Percentiles rank a stretch among this genome's conserved stretches.
These are phyloP conservation scores for Galemys pyrenaicus DNA, from an alignment of 2,113 vertebrate species.

Conservation along the genomic window DNA sequence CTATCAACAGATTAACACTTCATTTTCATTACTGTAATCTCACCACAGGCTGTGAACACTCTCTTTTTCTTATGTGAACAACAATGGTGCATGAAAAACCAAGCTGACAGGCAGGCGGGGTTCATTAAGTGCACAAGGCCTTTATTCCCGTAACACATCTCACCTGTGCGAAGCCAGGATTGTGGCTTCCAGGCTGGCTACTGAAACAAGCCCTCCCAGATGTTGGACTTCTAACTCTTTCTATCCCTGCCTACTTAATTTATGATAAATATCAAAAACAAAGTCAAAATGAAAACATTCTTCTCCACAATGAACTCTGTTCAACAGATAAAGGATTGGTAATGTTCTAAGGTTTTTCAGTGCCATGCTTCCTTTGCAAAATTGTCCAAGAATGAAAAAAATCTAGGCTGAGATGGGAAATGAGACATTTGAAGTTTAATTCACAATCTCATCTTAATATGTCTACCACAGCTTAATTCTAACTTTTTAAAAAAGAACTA, in stretches of 20 bases:
- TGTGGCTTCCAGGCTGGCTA: constrained; percentile 74
- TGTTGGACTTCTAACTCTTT: constrained; percentile 40
- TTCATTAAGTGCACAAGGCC: constrained; percentile 73
- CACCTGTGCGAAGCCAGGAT: constrained; percentile 76
- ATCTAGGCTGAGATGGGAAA: background rate
- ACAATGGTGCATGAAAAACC: constrained; percentile 73
- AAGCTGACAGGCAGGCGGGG: constrained; percentile 68
- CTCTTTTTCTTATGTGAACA: constrained; percentile 75
- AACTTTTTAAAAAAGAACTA: background rate
- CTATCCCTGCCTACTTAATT: constrained; percentile 5
- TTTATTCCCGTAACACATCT: constrained; percentile 74
- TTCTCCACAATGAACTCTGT: background rate
- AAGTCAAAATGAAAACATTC: constrained; percentile 13
- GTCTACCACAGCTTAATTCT: constrained; percentile 28
- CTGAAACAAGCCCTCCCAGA: constrained; percentile 77
- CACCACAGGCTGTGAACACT: constrained; percentile 67
- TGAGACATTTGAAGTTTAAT: background rate
- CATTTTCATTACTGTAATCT: constrained; percentile 79
- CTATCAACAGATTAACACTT: constrained; percentile 79
- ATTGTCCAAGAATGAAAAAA: constrained; percentile 41
- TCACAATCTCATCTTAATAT: background rate
- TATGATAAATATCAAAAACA: constrained; percentile 47
- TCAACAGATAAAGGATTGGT: constrained; percentile 63
- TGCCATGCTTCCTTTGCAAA: constrained; percentile 24
- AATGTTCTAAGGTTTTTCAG: constrained; percentile 56